These are phyloP conservation scores for Eupithecia vulgata DNA, from an alignment of 2,888 invertebrate genomes.

Conservation along the genomic window DNA sequence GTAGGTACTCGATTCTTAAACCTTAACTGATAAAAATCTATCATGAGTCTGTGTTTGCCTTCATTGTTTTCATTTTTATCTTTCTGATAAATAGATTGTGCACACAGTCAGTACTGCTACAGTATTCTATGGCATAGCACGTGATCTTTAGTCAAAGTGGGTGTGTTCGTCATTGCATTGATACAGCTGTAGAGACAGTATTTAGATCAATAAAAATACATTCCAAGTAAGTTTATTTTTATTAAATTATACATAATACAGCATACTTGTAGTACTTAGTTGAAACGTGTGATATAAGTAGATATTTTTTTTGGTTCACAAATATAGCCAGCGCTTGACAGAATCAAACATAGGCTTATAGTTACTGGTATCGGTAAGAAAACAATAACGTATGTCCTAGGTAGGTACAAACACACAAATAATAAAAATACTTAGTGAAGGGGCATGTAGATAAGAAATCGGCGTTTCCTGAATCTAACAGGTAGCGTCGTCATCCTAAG, in stretches of 20 bases:
- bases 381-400: too few relatives aligned
- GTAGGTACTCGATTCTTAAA: neutral
- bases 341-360: too few relatives aligned
- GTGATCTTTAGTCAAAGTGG: slow-evolving; percentile 28
- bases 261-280: too few relatives aligned
- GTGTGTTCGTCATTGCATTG: slow-evolving; percentile 41
- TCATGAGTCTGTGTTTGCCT: neutral
- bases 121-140: slow-evolving; percentile 32
- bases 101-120: neutral
- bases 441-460: neutral
- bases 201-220: slow-evolving; percentile 32
- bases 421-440: neutral
- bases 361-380: too few relatives aligned
- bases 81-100: slow-evolving; percentile 33
- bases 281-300: neutral
- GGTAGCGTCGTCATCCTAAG: neutral
- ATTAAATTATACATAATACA: neutral
- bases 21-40: neutral
- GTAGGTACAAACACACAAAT: too few relatives aligned
- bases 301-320: too few relatives aligned
- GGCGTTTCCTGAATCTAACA: neutral
- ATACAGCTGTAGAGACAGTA: slow-evolving; percentile 42
- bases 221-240: slow-evolving; percentile 54
- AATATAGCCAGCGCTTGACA: too few relatives aligned
- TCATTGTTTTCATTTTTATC: slow-evolving; percentile 45